Evolutionary conservation across 23 tunicate genomes (phyloP).

Genomic region (Trididemnum clinides): DNA sequence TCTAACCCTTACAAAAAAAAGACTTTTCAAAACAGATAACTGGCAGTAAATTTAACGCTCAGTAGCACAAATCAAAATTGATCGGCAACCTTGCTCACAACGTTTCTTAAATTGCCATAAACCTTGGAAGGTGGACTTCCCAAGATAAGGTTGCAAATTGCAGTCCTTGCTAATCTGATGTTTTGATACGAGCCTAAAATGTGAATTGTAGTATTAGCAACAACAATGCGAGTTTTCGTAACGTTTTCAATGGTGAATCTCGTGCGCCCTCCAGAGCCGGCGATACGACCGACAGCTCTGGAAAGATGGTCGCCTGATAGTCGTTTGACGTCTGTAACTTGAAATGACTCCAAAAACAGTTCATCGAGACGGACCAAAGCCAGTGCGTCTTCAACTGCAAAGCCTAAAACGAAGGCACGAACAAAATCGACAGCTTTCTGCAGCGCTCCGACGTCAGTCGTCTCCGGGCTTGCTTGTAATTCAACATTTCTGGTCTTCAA

Average conservation of each 20-base stretch:
- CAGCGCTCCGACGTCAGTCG: constrained; percentile 75
- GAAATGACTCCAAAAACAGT: constrained; percentile 87
- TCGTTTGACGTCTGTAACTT: constrained; percentile 91
- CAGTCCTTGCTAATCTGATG: constrained; percentile 84
- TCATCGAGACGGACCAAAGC: constrained; percentile 94
- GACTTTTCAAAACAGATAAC: too few species aligned
- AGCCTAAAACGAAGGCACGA: constrained; percentile 83
- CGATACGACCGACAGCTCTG: constrained; percentile 91
- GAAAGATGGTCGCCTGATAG: constrained; percentile 89
- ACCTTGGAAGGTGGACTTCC: constrained; percentile 95
- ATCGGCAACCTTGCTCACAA: constrained; percentile 70
- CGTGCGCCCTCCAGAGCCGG: constrained; percentile 95
- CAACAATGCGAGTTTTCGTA: constrained; percentile 91
- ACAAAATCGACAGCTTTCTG: constrained; percentile 93
- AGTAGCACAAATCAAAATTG: constrained; percentile 56
- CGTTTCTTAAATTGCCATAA: constrained; percentile 91
- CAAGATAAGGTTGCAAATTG: constrained; percentile 86
- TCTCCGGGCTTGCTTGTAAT: constrained; percentile 68
- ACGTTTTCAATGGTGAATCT: constrained; percentile 94
- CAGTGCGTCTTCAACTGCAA: constrained; percentile 93
- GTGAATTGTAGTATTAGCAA: constrained; percentile 86
- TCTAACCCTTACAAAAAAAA: too few species aligned
- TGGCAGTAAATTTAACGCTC: too few species aligned
- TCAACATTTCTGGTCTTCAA: constrained; percentile 80
- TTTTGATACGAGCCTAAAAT: constrained; percentile 92